Evolutionary conservation across 1,140 invertebrate genomes (phyloP), one percentile per base, ranked within the genome.

Genomic region (Piezodorus guildinii): DNA sequence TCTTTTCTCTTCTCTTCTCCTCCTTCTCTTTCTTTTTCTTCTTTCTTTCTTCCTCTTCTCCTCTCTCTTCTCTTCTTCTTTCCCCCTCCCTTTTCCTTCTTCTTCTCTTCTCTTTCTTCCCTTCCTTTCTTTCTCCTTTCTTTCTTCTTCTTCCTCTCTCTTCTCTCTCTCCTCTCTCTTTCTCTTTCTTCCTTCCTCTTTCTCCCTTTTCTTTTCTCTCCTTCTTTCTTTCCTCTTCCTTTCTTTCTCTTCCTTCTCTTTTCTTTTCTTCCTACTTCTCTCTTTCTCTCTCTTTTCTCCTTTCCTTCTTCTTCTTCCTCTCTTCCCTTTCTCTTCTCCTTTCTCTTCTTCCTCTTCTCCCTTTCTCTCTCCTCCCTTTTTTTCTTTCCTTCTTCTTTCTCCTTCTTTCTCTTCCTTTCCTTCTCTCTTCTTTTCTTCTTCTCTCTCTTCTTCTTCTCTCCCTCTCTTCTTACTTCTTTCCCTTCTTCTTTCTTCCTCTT

Each of bases 11-110:
- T 34, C 30, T 39, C n/a, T 19, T 16, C 45, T 12, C 30, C 34
- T 3, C 17, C 12, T 27, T 5, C 27, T 27, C 27, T 39, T 62
- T 25, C 45, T 49, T 30, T 65, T 60, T 49, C n/a, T 30, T 39
- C 30, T 21, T 27, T 16, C 39, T 30, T 45, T 61, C 44, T 45
- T 10, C 44, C 44, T n/a, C 10, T 10, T n/a, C 44, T 45, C 19
- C 16, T 21, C 23, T 61, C 46, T 27, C 46, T 45, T 60, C 12
- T 61, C 63, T n/a, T 21, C 61, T 43, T 56, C 21, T 64, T 27
- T 39, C 54, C 39, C 52, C 19, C 27, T 30, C n/a, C 46, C 43
- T 23, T 62, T 4, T 62, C 49, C 4, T 14, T 23, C n/a, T 54
- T 62, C 8, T 62, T 62, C 62, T 12, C 49, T 52, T 19, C 10